A percentile compares a stretch with the other conserved stretches of the same genome.
Evolutionary conservation across 2,888 invertebrate species (phyloP).

Genomic region (Aleiodes testaceus): DNA sequence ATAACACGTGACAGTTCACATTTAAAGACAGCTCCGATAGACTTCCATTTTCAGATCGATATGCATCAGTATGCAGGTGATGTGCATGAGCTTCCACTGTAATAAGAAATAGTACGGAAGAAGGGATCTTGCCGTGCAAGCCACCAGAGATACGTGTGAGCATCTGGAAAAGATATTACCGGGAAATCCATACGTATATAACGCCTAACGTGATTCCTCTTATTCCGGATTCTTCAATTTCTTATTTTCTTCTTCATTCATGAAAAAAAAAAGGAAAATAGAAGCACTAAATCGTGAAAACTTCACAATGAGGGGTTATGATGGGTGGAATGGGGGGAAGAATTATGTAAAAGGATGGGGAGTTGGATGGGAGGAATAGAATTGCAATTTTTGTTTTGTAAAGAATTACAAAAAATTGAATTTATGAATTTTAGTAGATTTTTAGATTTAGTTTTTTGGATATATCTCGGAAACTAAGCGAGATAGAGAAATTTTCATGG

Average conservation of each 20-base stretch:
- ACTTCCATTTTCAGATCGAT: conserved; percentile 20
- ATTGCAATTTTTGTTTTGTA: too few relatives aligned
- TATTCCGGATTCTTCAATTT: not conserved
- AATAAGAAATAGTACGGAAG: conserved; percentile 31
- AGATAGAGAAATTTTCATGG: too few relatives aligned
- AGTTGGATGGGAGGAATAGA: too few relatives aligned
- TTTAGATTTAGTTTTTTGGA: too few relatives aligned
- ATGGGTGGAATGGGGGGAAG: not conserved
- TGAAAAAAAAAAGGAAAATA: not conserved
- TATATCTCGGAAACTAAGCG: too few relatives aligned
- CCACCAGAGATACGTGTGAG: conserved; percentile 39
- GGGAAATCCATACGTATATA: conserved; percentile 32
- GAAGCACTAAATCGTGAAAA: not conserved
- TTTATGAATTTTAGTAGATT: too few relatives aligned
- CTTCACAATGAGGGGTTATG: not conserved
- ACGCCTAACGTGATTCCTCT: conserved; percentile 24
- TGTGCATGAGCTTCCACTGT: conserved; percentile 20
- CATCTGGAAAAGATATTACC: conserved; percentile 39
- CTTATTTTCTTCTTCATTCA: not conserved
- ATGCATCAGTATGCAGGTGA: conserved; percentile 37
- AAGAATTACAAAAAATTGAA: too few relatives aligned
- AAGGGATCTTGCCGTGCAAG: conserved; percentile 5
- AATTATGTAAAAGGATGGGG: conserved; percentile 9
- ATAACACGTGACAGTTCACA: not conserved
- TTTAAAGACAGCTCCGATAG: not conserved